Evolutionary conservation across 2,113 vertebrate species (phyloP).

Genomic region (Petrocephalus zakoni): DNA sequence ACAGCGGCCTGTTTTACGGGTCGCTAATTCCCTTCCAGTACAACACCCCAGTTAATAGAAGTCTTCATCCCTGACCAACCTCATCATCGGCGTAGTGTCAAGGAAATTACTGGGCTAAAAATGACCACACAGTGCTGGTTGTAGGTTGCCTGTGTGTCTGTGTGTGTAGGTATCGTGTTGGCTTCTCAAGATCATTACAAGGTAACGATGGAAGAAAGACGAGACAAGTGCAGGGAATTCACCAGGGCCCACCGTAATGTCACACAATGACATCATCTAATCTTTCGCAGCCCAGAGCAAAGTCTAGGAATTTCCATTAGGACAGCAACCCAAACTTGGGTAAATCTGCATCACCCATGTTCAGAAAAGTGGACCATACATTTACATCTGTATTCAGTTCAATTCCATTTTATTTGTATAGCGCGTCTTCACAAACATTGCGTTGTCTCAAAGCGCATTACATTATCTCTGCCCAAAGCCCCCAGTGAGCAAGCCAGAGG

Average conservation of each 20-base stretch:
- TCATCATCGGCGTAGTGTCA: constrained; percentile 67
- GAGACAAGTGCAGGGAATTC: constrained; percentile 1
- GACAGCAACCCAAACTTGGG: neutral
- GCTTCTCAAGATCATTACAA: constrained; percentile 53
- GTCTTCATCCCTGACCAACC: constrained; percentile 72
- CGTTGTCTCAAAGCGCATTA: too few species aligned
- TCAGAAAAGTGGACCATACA: neutral
- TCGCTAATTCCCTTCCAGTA: constrained; percentile 66
- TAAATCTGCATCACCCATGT: neutral
- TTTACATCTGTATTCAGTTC: neutral
- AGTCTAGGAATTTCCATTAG: neutral
- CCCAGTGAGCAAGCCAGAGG: too few species aligned
- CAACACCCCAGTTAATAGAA: constrained; percentile 73
- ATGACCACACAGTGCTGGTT: constrained; percentile 48
- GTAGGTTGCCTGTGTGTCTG: constrained; percentile 3
- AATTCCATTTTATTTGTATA: too few species aligned
- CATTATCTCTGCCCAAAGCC: too few species aligned
- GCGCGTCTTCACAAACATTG: too few species aligned
- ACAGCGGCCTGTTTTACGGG: constrained; percentile 66
- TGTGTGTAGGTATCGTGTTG: constrained; percentile 17
- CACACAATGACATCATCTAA: neutral
- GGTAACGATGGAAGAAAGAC: constrained; percentile 48
- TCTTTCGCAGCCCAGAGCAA: neutral
- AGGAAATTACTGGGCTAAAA: constrained; percentile 69
- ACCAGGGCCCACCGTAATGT: neutral